These are phyloP conservation scores for Agonopterix alstromeriana DNA, from an alignment of 2,888 invertebrate genomes.

Conservation along the genomic window DNA sequence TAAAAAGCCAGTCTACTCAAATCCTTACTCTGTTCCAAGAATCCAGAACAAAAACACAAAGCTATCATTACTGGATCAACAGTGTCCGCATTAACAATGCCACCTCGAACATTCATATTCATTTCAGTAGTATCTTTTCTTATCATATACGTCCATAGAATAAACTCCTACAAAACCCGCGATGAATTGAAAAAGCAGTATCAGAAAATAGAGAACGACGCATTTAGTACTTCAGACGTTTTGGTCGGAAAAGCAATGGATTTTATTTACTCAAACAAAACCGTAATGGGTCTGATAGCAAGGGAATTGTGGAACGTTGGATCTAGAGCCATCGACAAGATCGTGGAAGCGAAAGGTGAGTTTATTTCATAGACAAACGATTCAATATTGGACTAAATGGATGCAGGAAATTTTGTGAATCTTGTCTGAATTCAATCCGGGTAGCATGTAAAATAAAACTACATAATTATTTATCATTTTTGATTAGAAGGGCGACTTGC, in stretches of 20 bases:
- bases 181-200: conserved; percentile 32
- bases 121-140: conserved; percentile 19
- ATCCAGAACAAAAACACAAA: background rate
- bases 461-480: too few relatives aligned
- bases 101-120: conserved; percentile 18
- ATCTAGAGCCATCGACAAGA: conserved; percentile 46
- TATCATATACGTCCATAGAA: conserved; percentile 24
- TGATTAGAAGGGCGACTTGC: too few relatives aligned
- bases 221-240: conserved; percentile 33
- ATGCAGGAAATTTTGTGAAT: too few relatives aligned
- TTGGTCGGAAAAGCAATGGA: conserved; percentile 57
- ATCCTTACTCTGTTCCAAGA: conserved; percentile 9
- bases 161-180: conserved; percentile 37
- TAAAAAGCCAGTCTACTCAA: background rate
- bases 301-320: conserved; percentile 60
- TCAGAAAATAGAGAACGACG: conserved; percentile 17
- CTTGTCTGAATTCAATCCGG: too few relatives aligned
- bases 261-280: conserved; percentile 55
- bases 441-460: too few relatives aligned
- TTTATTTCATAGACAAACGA: background rate
- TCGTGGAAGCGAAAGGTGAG: conserved; percentile 42
- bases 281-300: conserved; percentile 55
- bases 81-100: conserved; percentile 22
- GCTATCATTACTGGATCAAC: conserved; percentile 5
- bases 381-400: too few relatives aligned